Evolutionary conservation across 1,140 invertebrate species (phyloP), one percentile per base, ranked within the genome.

Genomic region (Prorops nasuta): DNA sequence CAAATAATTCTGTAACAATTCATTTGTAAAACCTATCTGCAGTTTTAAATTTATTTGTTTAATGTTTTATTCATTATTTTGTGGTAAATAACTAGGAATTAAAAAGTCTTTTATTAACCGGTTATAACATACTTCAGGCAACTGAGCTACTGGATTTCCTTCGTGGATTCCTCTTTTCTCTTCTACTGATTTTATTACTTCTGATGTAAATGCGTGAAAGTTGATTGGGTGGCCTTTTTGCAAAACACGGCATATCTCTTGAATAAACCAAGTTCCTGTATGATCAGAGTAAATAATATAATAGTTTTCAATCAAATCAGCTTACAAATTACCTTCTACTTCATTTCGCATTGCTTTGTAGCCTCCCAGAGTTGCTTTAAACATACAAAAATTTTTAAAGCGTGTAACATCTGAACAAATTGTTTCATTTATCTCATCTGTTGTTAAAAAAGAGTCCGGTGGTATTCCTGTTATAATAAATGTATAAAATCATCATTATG

Each of bases 251-350:
- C 66, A 69, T n/a, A 69, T 20, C 20, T 49, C 58, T 47, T 69
- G 63, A 31, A 69, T 64, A 18, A 67, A 69, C 64, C 64, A 67
- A 0, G 66, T 52, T 4, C 66, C 66, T n/a, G n/a, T 69, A 12
- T 3, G 38, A 28, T 28, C 10, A 6, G 4, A 42, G 28, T 38
- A 20, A 42, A 43, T 9, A 19, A 42, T n/a, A 16, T 28, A 31
- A 43, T 40, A 10, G 32, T 20, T 1, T 21, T 19, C 12, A 17
- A 36, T 24, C n/a, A 40, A 22, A 18, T 28, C 2, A 42, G 14
- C 19, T 44, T 54, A 66, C 64, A 39, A n/a, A 18, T 44, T 54
- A 66, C 65, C 61, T 48, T 60, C 9, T 9, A 17, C 17, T 38
- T 52, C 55, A 32, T 67, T 50, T n/a, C 65, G 47, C 12, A 64